A percentile compares a stretch with the other conserved stretches of the same genome.
Conservation (phyloP, 2,888 invertebrate genomes). For the Drosophila nr. medialis region DNA sequence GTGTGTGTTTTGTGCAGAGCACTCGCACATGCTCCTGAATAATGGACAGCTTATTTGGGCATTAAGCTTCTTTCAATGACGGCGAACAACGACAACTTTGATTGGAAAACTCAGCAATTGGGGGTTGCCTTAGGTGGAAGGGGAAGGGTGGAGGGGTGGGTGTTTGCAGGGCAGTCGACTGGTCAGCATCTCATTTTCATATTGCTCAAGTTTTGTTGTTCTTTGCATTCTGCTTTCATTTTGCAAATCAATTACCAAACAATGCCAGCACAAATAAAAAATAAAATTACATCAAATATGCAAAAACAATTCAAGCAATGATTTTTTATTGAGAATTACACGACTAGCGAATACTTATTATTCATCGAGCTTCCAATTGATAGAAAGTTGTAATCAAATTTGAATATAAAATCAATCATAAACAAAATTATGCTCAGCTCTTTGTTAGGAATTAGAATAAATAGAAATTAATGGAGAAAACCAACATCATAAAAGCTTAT, state of each 20-base stretch:
- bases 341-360: neutral
- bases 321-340: neutral
- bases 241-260: conserved; percentile 65
- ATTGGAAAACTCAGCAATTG: conserved; percentile 68
- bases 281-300: conserved; percentile 33
- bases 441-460: neutral
- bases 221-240: conserved; percentile 39
- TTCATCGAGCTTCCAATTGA: neutral
- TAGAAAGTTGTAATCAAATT: neutral
- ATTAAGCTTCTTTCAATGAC: conserved; percentile 78
- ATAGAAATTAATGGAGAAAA: neutral
- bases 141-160: neutral
- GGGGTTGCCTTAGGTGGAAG: neutral
- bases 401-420: neutral
- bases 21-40: conserved; percentile 71
- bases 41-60: conserved; percentile 78
- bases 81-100: conserved; percentile 73
- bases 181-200: conserved; percentile 65
- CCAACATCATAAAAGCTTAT: neutral
- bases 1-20: conserved; percentile 22
- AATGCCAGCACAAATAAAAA: conserved; percentile 42
- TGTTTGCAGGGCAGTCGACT: conserved; percentile 3
- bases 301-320: conserved; percentile 25
- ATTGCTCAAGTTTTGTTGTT: conserved; percentile 55
- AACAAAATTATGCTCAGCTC: neutral